Evolutionary conservation across 2,888 invertebrate species (phyloP).

Genomic region (Halocaridina rubra): DNA sequence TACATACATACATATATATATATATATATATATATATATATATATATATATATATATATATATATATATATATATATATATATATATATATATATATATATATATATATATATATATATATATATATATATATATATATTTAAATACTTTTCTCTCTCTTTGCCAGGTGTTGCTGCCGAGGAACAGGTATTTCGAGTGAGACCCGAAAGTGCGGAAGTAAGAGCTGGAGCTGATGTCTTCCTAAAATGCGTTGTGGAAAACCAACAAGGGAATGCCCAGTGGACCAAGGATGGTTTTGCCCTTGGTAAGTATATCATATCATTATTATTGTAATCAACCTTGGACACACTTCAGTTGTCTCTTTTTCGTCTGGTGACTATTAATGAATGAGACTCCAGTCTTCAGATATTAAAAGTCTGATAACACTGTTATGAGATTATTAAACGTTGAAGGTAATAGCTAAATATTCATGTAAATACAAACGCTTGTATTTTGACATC

Average conservation of each 20-base stretch:
- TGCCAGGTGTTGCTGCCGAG: neutral
- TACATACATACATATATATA: neutral
- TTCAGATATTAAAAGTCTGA: no score
- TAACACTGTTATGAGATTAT: no score
- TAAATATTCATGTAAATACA: no score
- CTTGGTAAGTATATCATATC: conserved; percentile 24
- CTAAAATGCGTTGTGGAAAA: conserved; percentile 36
- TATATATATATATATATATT: neutral
- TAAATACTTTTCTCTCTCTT: neutral
- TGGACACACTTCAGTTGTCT: no score
- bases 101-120: neutral
- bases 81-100: neutral
- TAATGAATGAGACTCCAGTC: no score
- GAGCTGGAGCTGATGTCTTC: conserved; percentile 32
- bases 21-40: neutral
- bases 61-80: neutral
- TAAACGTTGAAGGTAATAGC: no score
- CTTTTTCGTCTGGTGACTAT: no score
- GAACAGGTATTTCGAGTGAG: conserved; percentile 31
- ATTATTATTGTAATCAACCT: no score
- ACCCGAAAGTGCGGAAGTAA: conserved; percentile 25
- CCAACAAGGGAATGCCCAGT: conserved; percentile 43
- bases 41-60: neutral
- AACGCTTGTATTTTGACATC: no score
- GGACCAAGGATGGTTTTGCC: conserved; percentile 53